Conservation (phyloP, 2,888 invertebrate species). For the Pyrrhia umbra region DNA sequence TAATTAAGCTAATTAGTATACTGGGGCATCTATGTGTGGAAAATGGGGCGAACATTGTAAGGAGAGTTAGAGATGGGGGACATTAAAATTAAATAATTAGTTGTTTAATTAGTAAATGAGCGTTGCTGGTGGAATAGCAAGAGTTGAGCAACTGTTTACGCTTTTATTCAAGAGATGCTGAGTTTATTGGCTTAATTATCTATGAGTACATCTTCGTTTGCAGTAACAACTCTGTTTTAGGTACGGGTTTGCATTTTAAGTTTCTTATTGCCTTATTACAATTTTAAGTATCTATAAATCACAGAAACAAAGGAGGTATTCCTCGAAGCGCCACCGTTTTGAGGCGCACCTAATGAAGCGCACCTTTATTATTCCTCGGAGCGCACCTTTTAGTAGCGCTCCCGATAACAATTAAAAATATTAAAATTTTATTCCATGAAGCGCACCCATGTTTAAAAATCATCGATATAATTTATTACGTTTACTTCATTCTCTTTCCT, state of each 20-base stretch:
- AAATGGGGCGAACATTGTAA: constrained; percentile 33
- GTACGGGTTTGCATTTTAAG: background rate
- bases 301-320: no score
- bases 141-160: constrained; percentile 56
- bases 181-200: constrained; percentile 36
- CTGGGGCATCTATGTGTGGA: constrained; percentile 33
- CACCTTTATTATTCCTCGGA: no score
- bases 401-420: no score
- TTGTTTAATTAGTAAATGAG: constrained; percentile 63
- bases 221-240: no score
- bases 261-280: background rate
- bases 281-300: background rate
- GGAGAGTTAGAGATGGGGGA: constrained; percentile 41
- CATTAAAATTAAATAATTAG: constrained; percentile 64
- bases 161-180: constrained; percentile 35
- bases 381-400: no score
- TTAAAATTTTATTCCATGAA: no score
- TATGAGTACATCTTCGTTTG: constrained; percentile 1
- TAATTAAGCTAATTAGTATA: constrained; percentile 57
- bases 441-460: no score
- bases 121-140: constrained; percentile 44
- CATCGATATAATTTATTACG: no score
- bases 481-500: no score
- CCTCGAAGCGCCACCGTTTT: no score
- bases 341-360: no score